Evolutionary conservation across 2,113 vertebrate genomes (phyloP).

Genomic region (Xenopus tropicalis): UCB_Xtro_10.0 CM004443.2:148073501-148074000

Average conservation of each 20-base stretch:
- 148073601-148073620: too few species aligned
- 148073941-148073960: background rate
- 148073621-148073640: background rate
- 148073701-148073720: slow-evolving; percentile 47
- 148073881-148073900: slow-evolving; percentile 68
- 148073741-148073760: slow-evolving; percentile 70
- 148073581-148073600: too few species aligned
- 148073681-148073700: too few species aligned
- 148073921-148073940: too few species aligned
- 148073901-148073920: slow-evolving; percentile 63
- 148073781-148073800: slow-evolving; percentile 75
- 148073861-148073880: slow-evolving; percentile 72
- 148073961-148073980: too few species aligned
- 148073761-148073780: slow-evolving; percentile 75
- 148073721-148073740: slow-evolving; percentile 54
- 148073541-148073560: too few species aligned
- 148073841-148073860: slow-evolving; percentile 65
- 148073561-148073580: too few species aligned
- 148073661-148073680: background rate
- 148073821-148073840: slow-evolving; percentile 83
- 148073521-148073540: too few species aligned
- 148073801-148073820: slow-evolving; percentile 81
- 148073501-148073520: too few species aligned
- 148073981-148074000: too few species aligned
- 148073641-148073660: background rate